Evolutionary conservation across 2,888 invertebrate species (phyloP).

Genomic region (Leptinotarsa tumamoca): DNA sequence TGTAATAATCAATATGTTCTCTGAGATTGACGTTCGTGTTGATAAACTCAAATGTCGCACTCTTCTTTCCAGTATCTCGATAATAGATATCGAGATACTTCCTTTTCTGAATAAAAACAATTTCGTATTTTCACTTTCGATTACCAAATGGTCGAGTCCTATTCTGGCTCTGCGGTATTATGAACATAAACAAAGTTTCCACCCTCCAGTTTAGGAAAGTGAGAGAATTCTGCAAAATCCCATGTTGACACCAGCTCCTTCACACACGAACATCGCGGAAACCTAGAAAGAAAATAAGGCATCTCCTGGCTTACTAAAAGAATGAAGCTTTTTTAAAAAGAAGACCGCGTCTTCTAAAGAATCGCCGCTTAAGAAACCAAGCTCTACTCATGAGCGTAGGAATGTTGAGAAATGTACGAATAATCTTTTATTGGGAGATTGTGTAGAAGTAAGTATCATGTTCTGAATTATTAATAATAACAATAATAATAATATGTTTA

Average conservation of each 20-base stretch:
- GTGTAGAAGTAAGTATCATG: too few relatives aligned
- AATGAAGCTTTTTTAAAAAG: constrained; percentile 55
- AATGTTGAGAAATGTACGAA: too few relatives aligned
- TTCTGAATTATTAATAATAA: too few relatives aligned
- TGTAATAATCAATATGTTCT: too few relatives aligned
- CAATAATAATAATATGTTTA: too few relatives aligned
- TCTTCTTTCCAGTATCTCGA: too few relatives aligned
- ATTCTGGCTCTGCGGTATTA: constrained; percentile 32
- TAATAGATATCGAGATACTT: too few relatives aligned
- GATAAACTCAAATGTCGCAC: too few relatives aligned
- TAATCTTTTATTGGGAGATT: too few relatives aligned
- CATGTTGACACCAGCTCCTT: constrained; percentile 62
- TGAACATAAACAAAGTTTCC: constrained; percentile 60
- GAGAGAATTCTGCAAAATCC: constrained; percentile 54
- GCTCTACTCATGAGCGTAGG: constrained; percentile 36
- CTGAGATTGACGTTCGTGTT: too few relatives aligned
- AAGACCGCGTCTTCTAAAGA: constrained; percentile 53
- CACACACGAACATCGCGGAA: constrained; percentile 59
- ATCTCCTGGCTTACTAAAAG: constrained; percentile 55
- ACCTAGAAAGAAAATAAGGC: constrained; percentile 61
- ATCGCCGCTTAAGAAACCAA: constrained; percentile 46
- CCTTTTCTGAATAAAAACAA: background rate
- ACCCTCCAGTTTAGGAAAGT: constrained; percentile 35
- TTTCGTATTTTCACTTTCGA: background rate
- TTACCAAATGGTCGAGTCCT: too few relatives aligned